A percentile compares a stretch with the other conserved stretches of the same genome.
phyloP scores from a whole-genome alignment of 2,113 vertebrate genomes.

The Mus pahari region DNA sequence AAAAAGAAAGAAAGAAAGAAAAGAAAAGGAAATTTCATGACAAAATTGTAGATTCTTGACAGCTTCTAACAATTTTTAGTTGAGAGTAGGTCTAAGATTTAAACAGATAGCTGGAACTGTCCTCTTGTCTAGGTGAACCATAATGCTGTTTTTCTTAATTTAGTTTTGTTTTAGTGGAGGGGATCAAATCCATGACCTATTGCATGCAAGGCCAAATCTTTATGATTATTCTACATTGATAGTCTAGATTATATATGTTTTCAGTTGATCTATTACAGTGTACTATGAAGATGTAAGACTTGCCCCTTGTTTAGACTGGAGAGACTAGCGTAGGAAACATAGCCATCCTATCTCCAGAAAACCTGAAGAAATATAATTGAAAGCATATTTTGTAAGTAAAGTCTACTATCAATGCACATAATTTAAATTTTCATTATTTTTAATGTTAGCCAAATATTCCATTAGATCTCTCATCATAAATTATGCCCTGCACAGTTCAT shows the following conservation, averaged over 20 bases:
- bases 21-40: neutral
- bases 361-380: neutral
- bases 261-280: neutral
- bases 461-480: neutral
- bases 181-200: neutral
- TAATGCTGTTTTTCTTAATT: neutral
- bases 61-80: neutral
- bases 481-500: neutral
- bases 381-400: neutral
- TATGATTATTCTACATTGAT: no score
- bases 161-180: neutral
- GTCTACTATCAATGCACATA: neutral
- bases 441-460: neutral
- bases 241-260: neutral
- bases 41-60: neutral
- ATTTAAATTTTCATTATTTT: neutral
- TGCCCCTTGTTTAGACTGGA: fast-evolving
- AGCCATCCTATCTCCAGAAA: neutral
- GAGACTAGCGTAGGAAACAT: fast-evolving
- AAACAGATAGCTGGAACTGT: fast-evolving
- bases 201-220: neutral
- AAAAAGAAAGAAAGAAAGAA: no score
- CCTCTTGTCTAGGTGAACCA: neutral
- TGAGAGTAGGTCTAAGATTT: neutral
- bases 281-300: neutral